Base-by-base conservation (phyloP, 1,140 invertebrate genomes). In the Octopus bimaculoides region DNA sequence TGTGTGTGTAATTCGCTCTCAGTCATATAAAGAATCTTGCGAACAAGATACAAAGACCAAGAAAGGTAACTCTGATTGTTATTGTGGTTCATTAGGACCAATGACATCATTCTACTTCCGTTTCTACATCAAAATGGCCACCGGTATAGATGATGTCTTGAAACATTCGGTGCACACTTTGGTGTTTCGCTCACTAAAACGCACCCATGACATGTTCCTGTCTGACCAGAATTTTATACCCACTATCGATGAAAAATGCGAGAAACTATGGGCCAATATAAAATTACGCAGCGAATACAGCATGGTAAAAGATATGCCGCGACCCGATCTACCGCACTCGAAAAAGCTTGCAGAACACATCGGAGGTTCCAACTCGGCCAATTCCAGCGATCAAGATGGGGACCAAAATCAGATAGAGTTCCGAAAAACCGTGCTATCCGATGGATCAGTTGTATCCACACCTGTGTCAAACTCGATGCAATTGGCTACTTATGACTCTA, bases 181-280 rank as follows among this genome's bases (percentile, higher is more conserved):
- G 78, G 96, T 99, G 75, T 99, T 99, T 90, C 92, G 98, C 82
- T 99, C 98, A 6, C 91, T 99, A 80, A 99, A 99, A 90, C 91
- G 98, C 86, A 97, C 97, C 14, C 98, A 99, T 90, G 98, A 99
- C 91, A 96, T 98, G 94, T 99, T 99, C 90, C 89, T 98, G 56
- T 93, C 94, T 55, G 96, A 98, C 88, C 96, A 98, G 89, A 94
- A 94, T 74, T 92, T 93, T 78, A 90, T 98, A 71, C 96, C 97
- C n/a, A 9, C 77, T 10, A 84, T 81, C 80, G 88, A 89, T 85
- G 84, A 86, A 0, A 85, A 84, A 83, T 87, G 88, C 87, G 77
- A 81, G 14, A 69, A 56, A 14, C 12, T 55, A 20, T 75, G 61
- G 52, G 26, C 74, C 7, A 53, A 4, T 41, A 91, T 96, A 2